Evolutionary conservation across 2,113 vertebrate species (phyloP).

Genomic region (Tursiops truncatus): DNA sequence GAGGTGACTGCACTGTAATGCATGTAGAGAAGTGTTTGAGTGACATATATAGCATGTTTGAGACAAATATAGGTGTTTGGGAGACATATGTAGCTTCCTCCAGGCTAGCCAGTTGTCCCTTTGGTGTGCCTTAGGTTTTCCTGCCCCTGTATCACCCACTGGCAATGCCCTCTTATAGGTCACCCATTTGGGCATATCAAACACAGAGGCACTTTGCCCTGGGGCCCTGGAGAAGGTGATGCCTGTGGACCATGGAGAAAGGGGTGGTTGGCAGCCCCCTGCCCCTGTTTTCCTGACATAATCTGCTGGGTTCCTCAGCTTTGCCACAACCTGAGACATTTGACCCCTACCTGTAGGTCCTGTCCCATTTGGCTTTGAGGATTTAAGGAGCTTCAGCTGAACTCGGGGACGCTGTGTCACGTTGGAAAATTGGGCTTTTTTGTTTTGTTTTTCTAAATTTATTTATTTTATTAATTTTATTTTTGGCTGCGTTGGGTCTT

Average conservation of each 20-base stretch:
- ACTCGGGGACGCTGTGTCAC: not conserved
- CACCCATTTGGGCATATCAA: not conserved
- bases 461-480: too few relatives aligned
- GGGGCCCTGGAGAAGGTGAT: not conserved
- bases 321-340: not conserved
- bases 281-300: not conserved
- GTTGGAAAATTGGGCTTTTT: too few relatives aligned
- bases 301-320: not conserved
- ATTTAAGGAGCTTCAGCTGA: not conserved
- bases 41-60: not conserved
- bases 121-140: not conserved
- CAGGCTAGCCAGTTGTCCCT: not conserved
- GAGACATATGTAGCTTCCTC: not conserved
- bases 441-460: too few relatives aligned
- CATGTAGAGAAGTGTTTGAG: not conserved
- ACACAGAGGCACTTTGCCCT: not conserved
- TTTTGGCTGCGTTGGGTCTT: too few relatives aligned
- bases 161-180: not conserved
- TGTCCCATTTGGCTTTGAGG: not conserved
- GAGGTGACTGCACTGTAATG: not conserved
- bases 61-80: not conserved
- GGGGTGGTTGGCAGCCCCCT: not conserved
- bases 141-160: not conserved
- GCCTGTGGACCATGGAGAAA: not conserved
- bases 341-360: not conserved